Evolutionary conservation across 2,113 vertebrate species (phyloP).

Genomic region (Chiloscyllium plagiosum): DNA sequence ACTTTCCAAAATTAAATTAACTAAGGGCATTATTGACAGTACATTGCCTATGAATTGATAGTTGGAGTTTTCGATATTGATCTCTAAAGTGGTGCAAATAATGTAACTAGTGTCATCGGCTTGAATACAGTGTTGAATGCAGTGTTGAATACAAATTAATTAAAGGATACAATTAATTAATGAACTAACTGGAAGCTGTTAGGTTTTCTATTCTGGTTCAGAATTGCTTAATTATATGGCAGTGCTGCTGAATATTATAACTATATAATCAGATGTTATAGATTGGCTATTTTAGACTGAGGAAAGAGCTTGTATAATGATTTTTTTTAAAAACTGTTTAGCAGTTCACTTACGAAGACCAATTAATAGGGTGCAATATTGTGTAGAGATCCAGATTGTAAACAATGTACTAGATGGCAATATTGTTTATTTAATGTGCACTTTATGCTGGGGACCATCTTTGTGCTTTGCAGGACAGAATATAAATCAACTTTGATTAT

Average conservation of each 20-base stretch:
- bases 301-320: not conserved
- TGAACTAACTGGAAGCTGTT: not conserved
- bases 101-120: not conserved
- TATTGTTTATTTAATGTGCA: not conserved
- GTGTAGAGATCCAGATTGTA: not conserved
- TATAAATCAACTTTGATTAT: not conserved
- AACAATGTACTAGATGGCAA: not conserved
- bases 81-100: not conserved
- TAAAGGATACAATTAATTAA: not conserved
- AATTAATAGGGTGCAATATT: not conserved
- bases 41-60: not conserved
- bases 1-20: not conserved
- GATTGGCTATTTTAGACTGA: not conserved
- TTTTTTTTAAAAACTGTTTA: not conserved
- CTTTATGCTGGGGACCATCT: not conserved
- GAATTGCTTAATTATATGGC: not conserved
- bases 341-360: not conserved
- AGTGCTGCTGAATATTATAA: not conserved
- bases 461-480: not conserved
- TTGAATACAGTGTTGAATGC: not conserved
- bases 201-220: not conserved
- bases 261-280: not conserved
- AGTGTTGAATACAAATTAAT: slow-evolving; percentile 3
- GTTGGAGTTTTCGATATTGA: not conserved
- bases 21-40: not conserved